Evolutionary conservation across 2,888 invertebrate genomes (phyloP), one percentile per base, ranked within the genome.

Genomic region (Agrochola circellaris): DNA sequence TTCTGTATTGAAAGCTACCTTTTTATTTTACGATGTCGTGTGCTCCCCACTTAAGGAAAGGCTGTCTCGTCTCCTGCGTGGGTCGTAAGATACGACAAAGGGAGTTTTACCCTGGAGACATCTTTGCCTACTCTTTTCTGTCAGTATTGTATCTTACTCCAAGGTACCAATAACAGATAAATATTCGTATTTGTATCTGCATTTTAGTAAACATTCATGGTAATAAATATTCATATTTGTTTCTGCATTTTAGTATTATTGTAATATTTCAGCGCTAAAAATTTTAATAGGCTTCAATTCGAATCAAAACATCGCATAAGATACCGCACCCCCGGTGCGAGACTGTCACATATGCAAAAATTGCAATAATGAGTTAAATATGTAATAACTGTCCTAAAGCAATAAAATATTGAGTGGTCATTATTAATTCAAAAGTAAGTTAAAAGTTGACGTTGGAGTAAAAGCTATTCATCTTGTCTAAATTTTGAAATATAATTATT

Each of bases 41-140:
- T 69, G 38, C n/a, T 58, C 64, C 13, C 34, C 70, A 45, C 64
- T 69, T 60, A 71, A 66, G 79, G 20, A 72, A 64, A 64, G 48
- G 20, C n/a, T 64, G 58, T 38, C 56, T 48, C 58, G 51, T 61
- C 51, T 67, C 58, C 38, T 79, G 64, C 51, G 81, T 80, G 58
- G 66, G 34, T 84, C 69, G 81, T 69, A 73, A 58, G 34, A 69
- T 68, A 74, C 56, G 51, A 82, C 81, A 84, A 81, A 74, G 75
- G 34, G 17, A 69, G 75, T 65, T 81, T 80, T 81, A 60, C 81
- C 74, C 81, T 30, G 23, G 81, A 74, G 81, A 84, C 69, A 84
- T 74, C 51, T 66, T 73, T 34, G 13, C 65, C 17, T 74, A 69
- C 69, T 74, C 42, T 84, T 84, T 82, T 66, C 20, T 74, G 69